Percentiles rank a stretch among this genome's conserved stretches.
Conservation (phyloP, 2,113 vertebrate genomes). For the Chroicocephalus ridibundus region DNA sequence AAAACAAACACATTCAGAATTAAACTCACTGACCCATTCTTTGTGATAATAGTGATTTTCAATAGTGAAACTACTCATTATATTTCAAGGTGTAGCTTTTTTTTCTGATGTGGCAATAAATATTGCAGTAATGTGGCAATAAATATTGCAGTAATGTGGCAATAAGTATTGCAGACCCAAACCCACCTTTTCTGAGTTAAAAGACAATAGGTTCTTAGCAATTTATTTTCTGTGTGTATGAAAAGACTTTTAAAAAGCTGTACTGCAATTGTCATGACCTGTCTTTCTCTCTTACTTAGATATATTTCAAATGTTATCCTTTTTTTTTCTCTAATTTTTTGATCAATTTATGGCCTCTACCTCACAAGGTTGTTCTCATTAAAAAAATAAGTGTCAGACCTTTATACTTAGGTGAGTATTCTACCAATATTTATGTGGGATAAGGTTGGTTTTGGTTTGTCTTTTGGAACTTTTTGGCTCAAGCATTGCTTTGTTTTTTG, state of each 20-base stretch:
- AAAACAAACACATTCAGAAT: not conserved
- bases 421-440: not conserved
- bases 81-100: not conserved
- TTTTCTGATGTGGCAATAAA: not conserved
- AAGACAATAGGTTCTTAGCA: not conserved
- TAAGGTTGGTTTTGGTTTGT: not conserved
- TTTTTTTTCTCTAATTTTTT: not conserved
- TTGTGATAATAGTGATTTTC: not conserved
- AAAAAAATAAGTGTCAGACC: not conserved
- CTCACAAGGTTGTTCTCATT: not conserved
- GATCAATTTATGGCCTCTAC: not conserved
- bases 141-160: not conserved
- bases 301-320: not conserved
- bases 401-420: not conserved
- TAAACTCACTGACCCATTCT: not conserved
- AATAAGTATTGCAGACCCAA: not conserved
- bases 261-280: not conserved
- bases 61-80: not conserved
- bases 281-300: not conserved
- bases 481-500: not conserved
- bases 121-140: not conserved
- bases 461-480: not conserved
- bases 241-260: not conserved
- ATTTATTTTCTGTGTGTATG: not conserved
- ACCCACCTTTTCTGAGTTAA: not conserved